Evolutionary conservation across 2,113 vertebrate species (phyloP).

Genomic region (Chelonoidis abingdonii): DNA sequence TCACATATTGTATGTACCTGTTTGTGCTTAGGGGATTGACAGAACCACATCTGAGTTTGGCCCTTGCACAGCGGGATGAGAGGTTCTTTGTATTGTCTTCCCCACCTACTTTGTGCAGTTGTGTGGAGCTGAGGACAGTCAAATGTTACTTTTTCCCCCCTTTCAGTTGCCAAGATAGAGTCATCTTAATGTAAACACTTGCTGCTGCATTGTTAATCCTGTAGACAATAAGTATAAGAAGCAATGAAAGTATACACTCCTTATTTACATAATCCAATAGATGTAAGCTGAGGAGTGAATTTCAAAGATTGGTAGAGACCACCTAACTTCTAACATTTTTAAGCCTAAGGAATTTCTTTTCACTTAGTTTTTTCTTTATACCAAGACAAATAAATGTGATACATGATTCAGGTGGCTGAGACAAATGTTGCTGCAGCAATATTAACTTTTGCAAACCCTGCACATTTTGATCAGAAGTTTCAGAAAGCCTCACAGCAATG

Average conservation of each 20-base stretch:
- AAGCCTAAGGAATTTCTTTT: background rate
- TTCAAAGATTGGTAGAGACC: background rate
- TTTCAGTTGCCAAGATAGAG: background rate
- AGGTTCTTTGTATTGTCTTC: fast-evolving
- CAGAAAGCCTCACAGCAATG: too few relatives aligned
- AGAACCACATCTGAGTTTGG: background rate
- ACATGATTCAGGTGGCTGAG: background rate
- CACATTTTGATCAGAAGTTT: background rate
- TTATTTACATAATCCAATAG: background rate
- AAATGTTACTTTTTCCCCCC: background rate
- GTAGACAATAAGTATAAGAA: background rate
- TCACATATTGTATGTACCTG: fast-evolving
- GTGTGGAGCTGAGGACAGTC: background rate
- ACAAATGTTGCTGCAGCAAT: background rate
- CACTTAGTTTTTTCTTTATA: background rate
- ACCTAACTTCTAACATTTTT: background rate
- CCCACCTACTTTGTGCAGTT: background rate
- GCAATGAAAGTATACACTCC: background rate
- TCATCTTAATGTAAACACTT: background rate
- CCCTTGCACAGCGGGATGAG: background rate
- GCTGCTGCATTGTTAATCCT: background rate
- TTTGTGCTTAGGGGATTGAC: background rate
- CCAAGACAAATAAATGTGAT: background rate
- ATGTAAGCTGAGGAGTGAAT: background rate
- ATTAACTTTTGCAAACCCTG: background rate